Conservation (phyloP, 2,888 invertebrate species). For the Deilephila porcellus region DNA sequence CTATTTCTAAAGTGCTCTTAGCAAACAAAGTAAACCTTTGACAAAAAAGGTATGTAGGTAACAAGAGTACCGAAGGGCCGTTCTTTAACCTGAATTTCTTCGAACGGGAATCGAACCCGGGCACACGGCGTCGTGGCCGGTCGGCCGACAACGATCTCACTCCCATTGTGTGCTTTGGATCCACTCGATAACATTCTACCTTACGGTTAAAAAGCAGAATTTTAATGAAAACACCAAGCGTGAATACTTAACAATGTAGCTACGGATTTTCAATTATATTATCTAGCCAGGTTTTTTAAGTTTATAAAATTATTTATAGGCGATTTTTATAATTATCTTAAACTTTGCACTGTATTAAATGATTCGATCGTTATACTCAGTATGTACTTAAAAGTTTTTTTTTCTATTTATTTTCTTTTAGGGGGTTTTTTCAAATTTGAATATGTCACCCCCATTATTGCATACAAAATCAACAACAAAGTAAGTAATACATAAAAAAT, state of each 20-base stretch:
- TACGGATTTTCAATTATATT: conserved; percentile 9
- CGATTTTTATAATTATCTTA: no score
- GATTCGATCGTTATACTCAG: no score
- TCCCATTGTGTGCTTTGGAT: conserved; percentile 74
- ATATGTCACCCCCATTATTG: no score
- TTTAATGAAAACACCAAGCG: conserved; percentile 58
- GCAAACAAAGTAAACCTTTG: background rate
- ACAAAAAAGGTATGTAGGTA: conserved; percentile 55
- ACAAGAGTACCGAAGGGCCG: conserved; percentile 60
- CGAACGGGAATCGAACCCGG: conserved; percentile 74
- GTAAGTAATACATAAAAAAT: no score
- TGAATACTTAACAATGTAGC: conserved; percentile 13
- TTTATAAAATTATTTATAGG: background rate
- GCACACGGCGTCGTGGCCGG: conserved; percentile 59
- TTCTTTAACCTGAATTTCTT: conserved; percentile 76
- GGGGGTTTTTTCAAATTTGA: no score
- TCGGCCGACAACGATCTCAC: conserved; percentile 71
- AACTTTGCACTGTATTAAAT: no score
- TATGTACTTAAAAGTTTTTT: no score
- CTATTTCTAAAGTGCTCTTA: background rate
- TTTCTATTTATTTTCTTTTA: no score
- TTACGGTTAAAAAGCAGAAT: conserved; percentile 61
- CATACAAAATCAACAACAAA: no score
- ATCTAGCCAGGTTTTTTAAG: background rate
- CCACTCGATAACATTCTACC: conserved; percentile 62